These are phyloP conservation scores for Falco rusticolus DNA, from an alignment of 2,797 vertebrate genomes.

Conservation along the genomic window DNA sequence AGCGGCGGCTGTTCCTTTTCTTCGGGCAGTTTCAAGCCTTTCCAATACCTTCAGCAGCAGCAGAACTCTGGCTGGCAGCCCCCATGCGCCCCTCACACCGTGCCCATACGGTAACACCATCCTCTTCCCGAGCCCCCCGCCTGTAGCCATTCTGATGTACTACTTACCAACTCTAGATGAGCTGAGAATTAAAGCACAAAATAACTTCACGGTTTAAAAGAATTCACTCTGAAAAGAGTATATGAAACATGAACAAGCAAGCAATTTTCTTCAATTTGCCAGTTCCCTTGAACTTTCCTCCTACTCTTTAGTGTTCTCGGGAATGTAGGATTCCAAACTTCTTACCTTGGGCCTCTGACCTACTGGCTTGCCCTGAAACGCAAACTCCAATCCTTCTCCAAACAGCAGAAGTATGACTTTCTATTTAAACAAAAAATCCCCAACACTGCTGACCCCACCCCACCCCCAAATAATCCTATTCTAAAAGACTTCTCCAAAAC, in stretches of 20 bases:
- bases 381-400: not conserved
- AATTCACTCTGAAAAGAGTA: not conserved
- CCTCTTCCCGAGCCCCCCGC: not conserved
- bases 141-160: fast-evolving
- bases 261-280: too few relatives aligned
- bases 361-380: not conserved
- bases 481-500: not conserved
- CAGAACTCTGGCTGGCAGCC: not conserved
- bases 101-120: fast-evolving
- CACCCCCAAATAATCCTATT: not conserved
- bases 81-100: fast-evolving
- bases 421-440: not conserved
- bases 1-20: fast-evolving
- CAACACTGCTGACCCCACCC: too few relatives aligned
- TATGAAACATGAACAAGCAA: not conserved
- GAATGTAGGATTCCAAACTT: not conserved
- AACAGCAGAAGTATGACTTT: not conserved
- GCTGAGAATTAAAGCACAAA: not conserved
- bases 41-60: fast-evolving
- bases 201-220: not conserved
- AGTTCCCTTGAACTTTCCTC: not conserved
- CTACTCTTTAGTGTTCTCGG: not conserved
- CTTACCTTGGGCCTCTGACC: not conserved
- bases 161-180: not conserved
- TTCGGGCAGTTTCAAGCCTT: fast-evolving